phyloP scores from a whole-genome alignment of 2,888 invertebrate species.

The Lasioglossum calceatum region DNA sequence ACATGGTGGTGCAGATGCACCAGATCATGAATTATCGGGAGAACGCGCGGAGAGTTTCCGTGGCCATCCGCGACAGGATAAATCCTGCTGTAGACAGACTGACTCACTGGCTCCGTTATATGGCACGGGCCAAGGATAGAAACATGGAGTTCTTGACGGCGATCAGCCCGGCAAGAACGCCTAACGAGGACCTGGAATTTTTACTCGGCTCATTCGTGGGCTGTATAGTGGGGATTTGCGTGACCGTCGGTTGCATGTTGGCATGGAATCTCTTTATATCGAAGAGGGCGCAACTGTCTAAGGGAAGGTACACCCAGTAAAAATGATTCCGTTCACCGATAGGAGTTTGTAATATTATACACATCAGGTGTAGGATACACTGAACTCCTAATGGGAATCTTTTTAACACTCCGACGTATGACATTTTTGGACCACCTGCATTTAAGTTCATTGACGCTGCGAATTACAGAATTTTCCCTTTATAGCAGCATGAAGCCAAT shows the following conservation, averaged over 20 bases:
- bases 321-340: background rate
- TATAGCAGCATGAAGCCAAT: background rate
- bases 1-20: slow-evolving; percentile 72
- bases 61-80: slow-evolving; percentile 80
- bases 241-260: slow-evolving; percentile 44
- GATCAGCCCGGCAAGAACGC: slow-evolving; percentile 70
- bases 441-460: background rate
- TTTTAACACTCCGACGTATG: background rate
- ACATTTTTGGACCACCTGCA: background rate
- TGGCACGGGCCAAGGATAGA: slow-evolving; percentile 75
- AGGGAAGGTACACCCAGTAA: slow-evolving; percentile 68
- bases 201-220: slow-evolving; percentile 78
- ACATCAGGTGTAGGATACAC: background rate
- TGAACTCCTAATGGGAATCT: background rate
- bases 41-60: slow-evolving; percentile 76
- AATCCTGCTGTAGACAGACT: slow-evolving; percentile 80
- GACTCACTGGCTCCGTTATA: slow-evolving; percentile 79
- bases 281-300: slow-evolving; percentile 56
- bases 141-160: slow-evolving; percentile 70
- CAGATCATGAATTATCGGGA: slow-evolving; percentile 77
- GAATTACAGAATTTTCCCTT: background rate
- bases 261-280: slow-evolving; percentile 43
- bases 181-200: slow-evolving; percentile 75
- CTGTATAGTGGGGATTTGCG: slow-evolving; percentile 62
- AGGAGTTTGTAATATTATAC: background rate